These are phyloP conservation scores for Pyrrhosoma nymphula DNA, from an alignment of 2,888 invertebrate species.

Conservation along the genomic window DNA sequence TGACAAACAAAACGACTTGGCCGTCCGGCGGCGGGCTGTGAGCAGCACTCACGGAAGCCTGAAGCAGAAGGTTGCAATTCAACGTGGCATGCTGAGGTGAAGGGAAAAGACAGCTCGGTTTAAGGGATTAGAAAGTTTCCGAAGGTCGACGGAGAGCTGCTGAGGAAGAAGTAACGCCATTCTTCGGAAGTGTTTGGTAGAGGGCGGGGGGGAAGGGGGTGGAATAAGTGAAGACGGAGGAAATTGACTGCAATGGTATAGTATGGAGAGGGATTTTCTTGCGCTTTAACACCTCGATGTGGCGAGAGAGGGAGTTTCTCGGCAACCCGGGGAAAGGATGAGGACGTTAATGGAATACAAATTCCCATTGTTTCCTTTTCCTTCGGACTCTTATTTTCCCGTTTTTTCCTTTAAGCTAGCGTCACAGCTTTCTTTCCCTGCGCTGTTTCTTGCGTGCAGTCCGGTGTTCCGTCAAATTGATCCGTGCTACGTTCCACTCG, in stretches of 20 bases:
- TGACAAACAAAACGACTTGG: background rate
- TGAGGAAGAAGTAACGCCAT: background rate
- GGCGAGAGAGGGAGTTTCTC: background rate
- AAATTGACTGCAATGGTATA: background rate
- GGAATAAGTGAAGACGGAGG: background rate
- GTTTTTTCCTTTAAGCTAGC: no score
- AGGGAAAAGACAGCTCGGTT: background rate
- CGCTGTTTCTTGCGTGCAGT: no score
- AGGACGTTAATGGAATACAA: background rate
- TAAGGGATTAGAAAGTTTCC: slow-evolving; percentile 12
- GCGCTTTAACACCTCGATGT: background rate
- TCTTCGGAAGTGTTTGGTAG: background rate
- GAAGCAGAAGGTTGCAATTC: background rate
- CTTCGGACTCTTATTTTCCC: background rate
- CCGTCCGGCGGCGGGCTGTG: background rate
- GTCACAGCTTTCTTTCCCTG: no score
- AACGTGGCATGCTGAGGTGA: background rate
- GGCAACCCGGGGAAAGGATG: background rate
- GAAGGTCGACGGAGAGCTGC: background rate
- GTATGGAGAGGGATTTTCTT: background rate
- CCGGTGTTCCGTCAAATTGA: no score
- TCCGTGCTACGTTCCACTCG: no score
- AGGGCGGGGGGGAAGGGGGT: background rate
- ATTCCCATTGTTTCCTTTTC: background rate
- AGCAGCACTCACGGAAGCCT: background rate